A percentile compares a stretch with the other conserved stretches of the same genome.
Conservation (phyloP, 2,888 invertebrate species). For the Cactoblastis cactorum region DNA sequence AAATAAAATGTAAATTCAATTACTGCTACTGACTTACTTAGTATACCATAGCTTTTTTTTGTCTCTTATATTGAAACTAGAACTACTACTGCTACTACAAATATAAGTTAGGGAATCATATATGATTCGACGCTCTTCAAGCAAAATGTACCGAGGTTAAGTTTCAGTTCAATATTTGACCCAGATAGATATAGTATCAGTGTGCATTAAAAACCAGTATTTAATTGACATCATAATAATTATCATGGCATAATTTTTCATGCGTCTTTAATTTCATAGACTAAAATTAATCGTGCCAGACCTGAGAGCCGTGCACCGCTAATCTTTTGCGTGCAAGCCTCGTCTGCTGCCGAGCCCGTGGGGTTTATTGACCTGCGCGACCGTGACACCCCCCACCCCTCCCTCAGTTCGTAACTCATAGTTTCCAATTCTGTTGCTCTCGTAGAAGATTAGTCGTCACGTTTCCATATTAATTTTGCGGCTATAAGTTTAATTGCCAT, state of each 20-base stretch:
- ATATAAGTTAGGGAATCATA: no score
- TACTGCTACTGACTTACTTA: background rate
- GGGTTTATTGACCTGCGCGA: slow-evolving; percentile 65
- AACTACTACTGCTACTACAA: no score
- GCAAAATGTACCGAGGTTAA: no score
- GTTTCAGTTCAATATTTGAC: no score
- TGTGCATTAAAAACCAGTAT: no score
- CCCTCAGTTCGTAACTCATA: slow-evolving; percentile 32
- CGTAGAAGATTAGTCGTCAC: slow-evolving; percentile 18
- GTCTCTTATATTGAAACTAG: no score
- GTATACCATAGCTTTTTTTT: no score
- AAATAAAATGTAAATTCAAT: no score
- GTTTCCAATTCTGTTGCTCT: slow-evolving; percentile 29
- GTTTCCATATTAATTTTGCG: slow-evolving; percentile 19
- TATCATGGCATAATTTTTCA: slow-evolving; percentile 4
- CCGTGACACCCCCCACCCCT: slow-evolving; percentile 56
- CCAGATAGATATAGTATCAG: no score
- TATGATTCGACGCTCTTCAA: no score
- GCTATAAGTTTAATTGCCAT: no score
- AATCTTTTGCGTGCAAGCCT: slow-evolving; percentile 6
- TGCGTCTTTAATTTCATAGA: slow-evolving; percentile 32
- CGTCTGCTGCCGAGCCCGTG: slow-evolving; percentile 43
- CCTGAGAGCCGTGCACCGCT: background rate
- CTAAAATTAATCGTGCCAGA: slow-evolving; percentile 35
- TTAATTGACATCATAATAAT: background rate